A percentile compares a stretch with the other conserved stretches of the same genome.
phyloP scores from a whole-genome alignment of 2,797 vertebrate genomes.

The Coluber constrictor region DNA sequence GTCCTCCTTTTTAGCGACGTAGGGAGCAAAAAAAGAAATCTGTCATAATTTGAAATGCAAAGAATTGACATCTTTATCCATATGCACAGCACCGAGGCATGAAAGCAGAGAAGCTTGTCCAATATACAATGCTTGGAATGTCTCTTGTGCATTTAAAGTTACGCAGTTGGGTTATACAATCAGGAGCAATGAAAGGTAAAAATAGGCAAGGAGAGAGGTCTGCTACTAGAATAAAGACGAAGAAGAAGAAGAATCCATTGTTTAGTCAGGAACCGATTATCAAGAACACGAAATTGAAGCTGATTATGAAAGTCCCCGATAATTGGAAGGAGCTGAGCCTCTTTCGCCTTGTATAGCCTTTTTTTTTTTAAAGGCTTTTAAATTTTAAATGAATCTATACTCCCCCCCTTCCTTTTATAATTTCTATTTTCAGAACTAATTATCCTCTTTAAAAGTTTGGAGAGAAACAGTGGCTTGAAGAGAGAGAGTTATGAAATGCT shows the following conservation, averaged over 20 bases:
- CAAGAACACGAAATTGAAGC: slow-evolving; percentile 7
- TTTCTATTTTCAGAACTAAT: not conserved
- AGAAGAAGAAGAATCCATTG: not conserved
- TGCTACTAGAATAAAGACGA: not conserved
- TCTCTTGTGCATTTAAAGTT: not conserved
- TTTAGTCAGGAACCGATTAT: not conserved
- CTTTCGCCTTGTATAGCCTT: not conserved
- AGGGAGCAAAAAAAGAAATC: not conserved
- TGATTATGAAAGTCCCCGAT: slow-evolving; percentile 13
- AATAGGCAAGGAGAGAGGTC: not conserved
- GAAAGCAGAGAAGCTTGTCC: not conserved
- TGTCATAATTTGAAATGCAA: not conserved
- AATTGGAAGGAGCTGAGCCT: slow-evolving; percentile 22
- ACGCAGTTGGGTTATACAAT: not conserved
- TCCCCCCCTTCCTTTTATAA: not conserved
- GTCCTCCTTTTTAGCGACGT: not conserved
- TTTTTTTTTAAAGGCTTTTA: not conserved
- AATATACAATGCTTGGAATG: not conserved
- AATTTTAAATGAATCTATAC: not conserved
- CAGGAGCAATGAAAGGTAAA: not conserved
- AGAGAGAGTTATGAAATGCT: not conserved
- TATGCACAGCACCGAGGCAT: not conserved
- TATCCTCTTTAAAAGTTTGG: not conserved
- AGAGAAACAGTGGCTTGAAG: not conserved
- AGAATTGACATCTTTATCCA: not conserved